These are phyloP conservation scores for Schizopygopsis malacanthus DNA, from an alignment of 2,797 vertebrate species.

Conservation along the genomic window DNA sequence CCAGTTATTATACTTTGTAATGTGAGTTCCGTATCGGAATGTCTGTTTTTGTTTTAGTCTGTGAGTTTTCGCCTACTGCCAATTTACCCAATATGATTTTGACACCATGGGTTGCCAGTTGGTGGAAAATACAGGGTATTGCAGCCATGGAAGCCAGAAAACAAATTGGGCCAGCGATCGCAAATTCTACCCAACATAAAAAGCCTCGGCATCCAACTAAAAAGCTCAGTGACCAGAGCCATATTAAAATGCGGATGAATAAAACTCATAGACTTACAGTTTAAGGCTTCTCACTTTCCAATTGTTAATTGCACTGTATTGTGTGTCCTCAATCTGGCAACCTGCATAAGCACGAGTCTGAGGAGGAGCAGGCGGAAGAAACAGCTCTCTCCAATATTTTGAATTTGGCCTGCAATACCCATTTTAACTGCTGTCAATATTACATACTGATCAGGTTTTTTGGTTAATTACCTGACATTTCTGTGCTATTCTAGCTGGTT, in stretches of 20 bases:
- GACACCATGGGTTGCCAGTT: neutral
- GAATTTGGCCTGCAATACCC: neutral
- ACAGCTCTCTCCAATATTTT: neutral
- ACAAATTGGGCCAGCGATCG: neutral
- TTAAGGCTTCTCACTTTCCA: neutral
- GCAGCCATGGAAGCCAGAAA: neutral
- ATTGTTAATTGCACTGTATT: neutral
- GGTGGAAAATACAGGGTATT: neutral
- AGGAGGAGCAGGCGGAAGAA: neutral
- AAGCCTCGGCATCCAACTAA: neutral
- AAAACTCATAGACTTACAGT: neutral
- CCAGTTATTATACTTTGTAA: too few relatives aligned
- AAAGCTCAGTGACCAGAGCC: neutral
- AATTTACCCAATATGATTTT: neutral
- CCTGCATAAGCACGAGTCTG: neutral
- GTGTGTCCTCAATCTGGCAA: neutral
- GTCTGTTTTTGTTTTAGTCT: too few relatives aligned
- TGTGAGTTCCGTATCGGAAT: too few relatives aligned
- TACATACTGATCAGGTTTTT: neutral
- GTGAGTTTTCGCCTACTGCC: too few relatives aligned
- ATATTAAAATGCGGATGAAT: neutral
- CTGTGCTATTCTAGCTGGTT: too few relatives aligned
- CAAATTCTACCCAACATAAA: neutral
- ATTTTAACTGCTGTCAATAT: neutral
- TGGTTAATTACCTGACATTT: too few relatives aligned